Evolutionary conservation across 2,888 invertebrate species (phyloP).

Genomic region (Cantharis flavilabris): DNA sequence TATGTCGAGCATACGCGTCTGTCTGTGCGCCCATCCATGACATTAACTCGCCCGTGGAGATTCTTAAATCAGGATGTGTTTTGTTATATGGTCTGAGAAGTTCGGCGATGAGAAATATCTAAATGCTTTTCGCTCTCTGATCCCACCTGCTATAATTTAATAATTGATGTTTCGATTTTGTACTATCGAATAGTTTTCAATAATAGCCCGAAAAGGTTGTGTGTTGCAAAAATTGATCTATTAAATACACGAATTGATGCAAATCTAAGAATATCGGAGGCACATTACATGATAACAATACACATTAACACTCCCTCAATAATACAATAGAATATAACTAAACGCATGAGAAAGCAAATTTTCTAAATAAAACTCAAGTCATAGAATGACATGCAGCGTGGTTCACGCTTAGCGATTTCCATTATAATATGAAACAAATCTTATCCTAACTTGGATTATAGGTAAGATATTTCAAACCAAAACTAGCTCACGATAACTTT

Average conservation of each 20-base stretch:
- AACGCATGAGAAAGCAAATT: conserved; percentile 45
- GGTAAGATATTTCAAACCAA: conserved; percentile 27
- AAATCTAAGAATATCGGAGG: conserved; percentile 35
- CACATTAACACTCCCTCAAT: conserved; percentile 44
- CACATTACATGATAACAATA: conserved; percentile 41
- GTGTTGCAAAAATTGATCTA: conserved; percentile 5
- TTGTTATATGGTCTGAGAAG: conserved; percentile 32
- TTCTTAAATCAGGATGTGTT: conserved; percentile 35
- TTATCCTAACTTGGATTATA: conserved; percentile 34
- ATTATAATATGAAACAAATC: conserved; percentile 45
- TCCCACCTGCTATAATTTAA: conserved; percentile 21
- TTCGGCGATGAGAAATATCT: conserved; percentile 25
- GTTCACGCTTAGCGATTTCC: conserved; percentile 49
- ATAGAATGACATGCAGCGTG: conserved; percentile 49
- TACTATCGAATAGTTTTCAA: not conserved
- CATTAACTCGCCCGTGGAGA: conserved; percentile 36
- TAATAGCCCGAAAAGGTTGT: not conserved
- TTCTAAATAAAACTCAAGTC: conserved; percentile 47
- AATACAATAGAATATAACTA: conserved; percentile 40
- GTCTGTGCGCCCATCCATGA: conserved; percentile 36
- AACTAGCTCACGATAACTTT: conserved; percentile 16
- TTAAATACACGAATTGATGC: conserved; percentile 25
- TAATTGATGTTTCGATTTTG: not conserved
- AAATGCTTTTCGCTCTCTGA: conserved; percentile 19
- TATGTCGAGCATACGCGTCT: conserved; percentile 31